A percentile compares a stretch with the other conserved stretches of the same genome.
Evolutionary conservation across 2,113 vertebrate species (phyloP).

Genomic region (Colaptes auratus): DNA sequence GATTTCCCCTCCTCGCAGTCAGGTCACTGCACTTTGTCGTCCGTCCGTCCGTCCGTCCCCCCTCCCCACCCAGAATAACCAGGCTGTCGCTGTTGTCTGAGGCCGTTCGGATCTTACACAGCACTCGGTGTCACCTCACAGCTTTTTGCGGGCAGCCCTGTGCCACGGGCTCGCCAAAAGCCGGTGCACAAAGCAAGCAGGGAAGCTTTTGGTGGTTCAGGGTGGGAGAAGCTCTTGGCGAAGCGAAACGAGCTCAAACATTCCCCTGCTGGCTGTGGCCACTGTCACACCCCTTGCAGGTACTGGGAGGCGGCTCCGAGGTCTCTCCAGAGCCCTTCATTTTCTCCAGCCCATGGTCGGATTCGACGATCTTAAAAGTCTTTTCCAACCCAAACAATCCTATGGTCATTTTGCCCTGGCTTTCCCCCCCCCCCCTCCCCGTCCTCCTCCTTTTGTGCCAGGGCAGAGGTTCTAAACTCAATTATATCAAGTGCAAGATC

Average conservation of each 20-base stretch:
- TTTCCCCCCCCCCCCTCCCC: no score
- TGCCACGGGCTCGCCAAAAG: not conserved
- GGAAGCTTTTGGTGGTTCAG: not conserved
- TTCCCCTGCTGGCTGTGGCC: not conserved
- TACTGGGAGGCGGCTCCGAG: no score
- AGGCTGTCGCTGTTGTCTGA: not conserved
- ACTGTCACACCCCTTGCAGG: not conserved
- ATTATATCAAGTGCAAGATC: accelerated
- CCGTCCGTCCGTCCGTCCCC: no score
- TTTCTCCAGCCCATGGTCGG: not conserved
- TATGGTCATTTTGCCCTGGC: not conserved
- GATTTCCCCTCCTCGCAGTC: not conserved
- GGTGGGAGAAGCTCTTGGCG: not conserved
- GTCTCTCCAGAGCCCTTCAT: no score
- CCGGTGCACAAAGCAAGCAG: not conserved
- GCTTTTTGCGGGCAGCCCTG: not conserved
- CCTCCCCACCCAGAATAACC: not conserved
- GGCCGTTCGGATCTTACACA: not conserved
- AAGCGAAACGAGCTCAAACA: not conserved
- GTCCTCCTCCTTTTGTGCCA: not conserved
- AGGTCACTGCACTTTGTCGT: not conserved
- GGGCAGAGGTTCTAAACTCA: not conserved
- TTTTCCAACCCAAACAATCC: no score
- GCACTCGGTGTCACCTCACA: not conserved
- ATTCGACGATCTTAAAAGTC: not conserved